Evolutionary conservation across 2,113 vertebrate species (phyloP).

Genomic region (Hippocampus abdominalis): DNA sequence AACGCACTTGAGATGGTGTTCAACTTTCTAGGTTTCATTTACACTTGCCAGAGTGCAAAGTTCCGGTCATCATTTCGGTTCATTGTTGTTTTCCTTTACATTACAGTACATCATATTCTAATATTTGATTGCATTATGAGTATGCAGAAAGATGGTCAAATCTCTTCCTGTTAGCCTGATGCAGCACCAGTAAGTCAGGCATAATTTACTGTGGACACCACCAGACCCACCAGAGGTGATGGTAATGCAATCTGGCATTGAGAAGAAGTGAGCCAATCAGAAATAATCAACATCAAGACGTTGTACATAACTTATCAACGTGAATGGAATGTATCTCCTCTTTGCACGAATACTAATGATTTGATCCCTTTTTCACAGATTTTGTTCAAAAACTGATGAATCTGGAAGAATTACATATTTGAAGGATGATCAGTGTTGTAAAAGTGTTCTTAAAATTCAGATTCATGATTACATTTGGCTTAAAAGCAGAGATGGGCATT

Average conservation of each 20-base stretch:
- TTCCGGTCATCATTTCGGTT: conserved; percentile 56
- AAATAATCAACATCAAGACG: conserved; percentile 62
- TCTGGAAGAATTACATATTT: background rate
- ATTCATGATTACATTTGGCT: background rate
- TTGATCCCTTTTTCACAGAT: background rate
- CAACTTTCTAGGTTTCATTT: conserved; percentile 62
- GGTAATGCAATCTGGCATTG: conserved; percentile 55
- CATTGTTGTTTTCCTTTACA: conserved; percentile 52
- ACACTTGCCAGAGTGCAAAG: conserved; percentile 62
- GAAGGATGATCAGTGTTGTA: background rate
- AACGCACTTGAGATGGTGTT: conserved; percentile 59
- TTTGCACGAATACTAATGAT: conserved; percentile 69
- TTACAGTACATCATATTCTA: conserved; percentile 53
- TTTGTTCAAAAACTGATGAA: conserved; percentile 28
- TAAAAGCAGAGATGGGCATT: background rate
- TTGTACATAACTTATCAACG: conserved; percentile 67
- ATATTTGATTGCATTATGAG: conserved; percentile 40
- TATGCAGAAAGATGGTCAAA: conserved; percentile 27
- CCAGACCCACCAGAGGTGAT: conserved; percentile 25
- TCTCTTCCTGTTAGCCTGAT: conserved; percentile 44
- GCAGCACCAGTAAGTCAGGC: conserved; percentile 53
- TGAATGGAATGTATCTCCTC: conserved; percentile 59
- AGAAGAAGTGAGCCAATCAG: conserved; percentile 51
- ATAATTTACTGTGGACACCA: conserved; percentile 48
- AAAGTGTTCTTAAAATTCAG: background rate